Base-by-base conservation (phyloP, 2,797 vertebrate genomes). In the Aphelocoma californica region DNA sequence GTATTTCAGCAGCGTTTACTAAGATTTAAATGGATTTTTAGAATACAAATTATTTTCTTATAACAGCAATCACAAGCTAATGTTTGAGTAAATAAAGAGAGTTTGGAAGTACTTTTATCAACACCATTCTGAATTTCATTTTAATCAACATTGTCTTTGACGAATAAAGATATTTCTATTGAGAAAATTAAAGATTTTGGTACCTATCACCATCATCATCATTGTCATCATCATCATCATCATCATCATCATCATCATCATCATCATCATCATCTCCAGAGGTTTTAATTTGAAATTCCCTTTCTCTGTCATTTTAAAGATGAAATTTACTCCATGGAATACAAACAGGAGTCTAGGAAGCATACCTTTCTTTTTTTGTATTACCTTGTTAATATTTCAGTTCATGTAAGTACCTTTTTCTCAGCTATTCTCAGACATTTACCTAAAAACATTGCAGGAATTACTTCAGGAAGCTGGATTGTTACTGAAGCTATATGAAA, bases 291-390 rank as follows among this genome's bases (percentile, higher is more conserved):
- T 45, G 8, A 67, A 81, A 72, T 82, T 51, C 5, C 3, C 5
- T 61, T 67, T 57, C 7, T 28, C 8, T 34, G 1, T 25, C 66
- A 58, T 44, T 72, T 51, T 34, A 3, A 45, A 73, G 5, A 32
- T 42, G 2, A 58, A 42, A 44, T 3, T 45, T n/a, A 36, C 21
- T 50, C 4, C 8, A 15, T 3, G 31, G 21, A 77, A 61, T 7
- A 29, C 1, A n/a, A 51, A 29, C 4, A 47, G 2, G 4, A n/a
- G 2, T 29, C 8, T 24, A 34, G 7, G 8, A 81, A 81, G 20
- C 7, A 38, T 18, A 6, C 0, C 0, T 19, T 8, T 36, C 32
- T 57, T 53, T 79, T 79, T 50, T n/a, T 16, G 2, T 8, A 6
- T 14, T 34, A 25, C 2, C 11, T 29, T 42, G 7, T 32, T 45